Base-by-base conservation (phyloP, 1,140 invertebrate species). In the Metopolophium dirhodum region DNA sequence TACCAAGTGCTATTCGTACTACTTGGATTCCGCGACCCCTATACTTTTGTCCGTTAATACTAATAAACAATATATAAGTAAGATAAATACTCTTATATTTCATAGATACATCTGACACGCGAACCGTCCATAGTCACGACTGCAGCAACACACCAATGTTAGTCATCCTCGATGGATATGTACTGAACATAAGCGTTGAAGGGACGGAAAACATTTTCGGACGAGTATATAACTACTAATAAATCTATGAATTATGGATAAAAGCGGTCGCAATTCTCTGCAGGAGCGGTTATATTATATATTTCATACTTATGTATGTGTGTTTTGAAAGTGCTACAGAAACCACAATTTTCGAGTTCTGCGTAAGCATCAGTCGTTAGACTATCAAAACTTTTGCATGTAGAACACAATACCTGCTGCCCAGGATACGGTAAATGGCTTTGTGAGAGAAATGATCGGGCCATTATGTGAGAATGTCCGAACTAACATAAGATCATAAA, bases 181-280 rank as follows among this genome's bases (percentile, higher is more conserved):
- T n/a, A 68, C 30, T 6, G 61, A 18, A 4, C 18, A n/a, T 77
- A 77, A n/a, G 14, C 11, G 14, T 77, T 18, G 14, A 6, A 54
- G 7, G 85, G 26, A 86, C 9, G 37, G 26, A 30, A 45, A 86
- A 86, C 2, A n/a, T 86, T 86, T 86, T 86, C 6, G 45, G 11
- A n/a, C 41, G 26, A 86, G 9, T 41, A 30, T 45, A 41, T 45
- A 47, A 47, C 41, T 49, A 51, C 18, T 47, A 9, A 54, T 89
- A 57, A 57, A 89, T 57, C n/a, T 89, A 89, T 89, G 88, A 89
- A 89, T 57, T 57, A 89, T 89, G 88, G 49, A 89, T 89, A 51
- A 51, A 41, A 54, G 30, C 35, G 35, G 88, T 54, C 20, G 85
- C 61, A 77, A n/a, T 86, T 86, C 41, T 47, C 85, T 86, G 23